A percentile compares a stretch with the other conserved stretches of the same genome.
Evolutionary conservation across 2,113 vertebrate species (phyloP).

Genomic region (chimpanzee (Pan troglodytes)): NHGRI_mPanTro3-v2.1_pri NC_072421.2:83616001-83616500

Average conservation of each 20-base stretch:
- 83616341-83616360: neutral
- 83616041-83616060: neutral
- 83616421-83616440: neutral
- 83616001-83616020: neutral
- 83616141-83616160: neutral
- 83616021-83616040: neutral
- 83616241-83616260: neutral
- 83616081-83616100: neutral
- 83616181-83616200: conserved; percentile 3
- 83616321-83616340: conserved; percentile 3
- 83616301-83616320: neutral
- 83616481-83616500: neutral
- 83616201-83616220: neutral
- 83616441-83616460: neutral
- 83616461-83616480: neutral
- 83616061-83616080: neutral
- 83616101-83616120: neutral
- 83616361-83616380: neutral
- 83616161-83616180: neutral
- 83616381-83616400: conserved; percentile 2
- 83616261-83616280: neutral
- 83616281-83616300: neutral
- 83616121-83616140: conserved; percentile 6
- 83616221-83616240: neutral
- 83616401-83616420: neutral